Base-by-base conservation (phyloP, 2,113 vertebrate genomes). In the Eupsittula cactorum region DNA sequence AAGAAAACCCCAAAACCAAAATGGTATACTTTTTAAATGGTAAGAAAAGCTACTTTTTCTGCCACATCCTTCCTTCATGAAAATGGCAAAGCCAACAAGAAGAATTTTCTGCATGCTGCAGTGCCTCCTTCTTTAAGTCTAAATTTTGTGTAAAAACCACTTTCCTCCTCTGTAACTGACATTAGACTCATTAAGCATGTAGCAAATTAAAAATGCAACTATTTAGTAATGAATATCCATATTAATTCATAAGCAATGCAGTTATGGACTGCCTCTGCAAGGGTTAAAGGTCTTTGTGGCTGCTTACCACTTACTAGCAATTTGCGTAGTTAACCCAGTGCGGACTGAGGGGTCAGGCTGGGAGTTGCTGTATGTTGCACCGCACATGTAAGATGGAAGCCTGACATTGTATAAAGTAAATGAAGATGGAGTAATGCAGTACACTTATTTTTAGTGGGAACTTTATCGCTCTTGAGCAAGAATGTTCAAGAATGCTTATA, bases 221-320 rank as follows among this genome's bases (percentile, higher is more conserved):
- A 59, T 84, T 81, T 82, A 47, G 50, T 75, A 53, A 79, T 42
- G 7, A 90, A 90, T 49, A n/a, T 70, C 13, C 12, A 31, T 37
- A 41, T 80, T 90, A 1, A 65, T 65, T 92, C 9, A 23, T 20
- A 62, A 57, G 24, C 46, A 82, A 57, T 0, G 0, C 15, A 9
- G 29, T 39, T 63, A 33, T 4, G 8, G 49, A 31, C 31, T 25
- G 76, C 14, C 10, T 65, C n/a, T 67, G 82, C 63, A 93, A 95
- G 44, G 44, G 79, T 95, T 94, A 92, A 92, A 57, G 29, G 7
- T 2, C 24, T 88, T 79, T 83, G 82, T 82, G 67, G 33, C 77
- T 76, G 67, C 74, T 85, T 82, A 87, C 62, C 52, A 31, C 62
- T 76, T 50, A 71, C 13, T 25, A 60, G 42, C 65, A 87, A 85